Evolutionary conservation across 1,140 invertebrate genomes (phyloP).

Genomic region (Papilio dardanus): DNA sequence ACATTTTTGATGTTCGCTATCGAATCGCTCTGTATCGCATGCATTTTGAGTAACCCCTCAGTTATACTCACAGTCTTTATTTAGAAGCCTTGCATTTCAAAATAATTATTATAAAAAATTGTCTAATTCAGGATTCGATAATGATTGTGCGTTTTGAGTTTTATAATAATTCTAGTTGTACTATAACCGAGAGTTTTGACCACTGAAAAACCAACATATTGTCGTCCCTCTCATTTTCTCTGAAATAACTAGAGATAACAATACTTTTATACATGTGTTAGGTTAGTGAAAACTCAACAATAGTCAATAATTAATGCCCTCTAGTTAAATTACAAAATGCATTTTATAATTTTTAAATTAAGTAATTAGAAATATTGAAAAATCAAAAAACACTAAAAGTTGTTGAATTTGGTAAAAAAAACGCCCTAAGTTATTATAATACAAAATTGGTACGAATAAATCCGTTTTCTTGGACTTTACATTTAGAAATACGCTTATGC

Average conservation of each 20-base stretch:
- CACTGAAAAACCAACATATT: neutral
- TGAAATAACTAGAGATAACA: neutral
- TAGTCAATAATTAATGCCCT: neutral
- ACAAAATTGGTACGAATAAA: conserved; percentile 12
- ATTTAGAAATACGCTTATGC: neutral
- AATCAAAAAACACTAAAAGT: neutral
- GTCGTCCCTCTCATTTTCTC: neutral
- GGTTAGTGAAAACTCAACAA: neutral
- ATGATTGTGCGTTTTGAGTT: conserved; percentile 64
- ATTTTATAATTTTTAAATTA: neutral
- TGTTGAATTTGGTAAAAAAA: no score
- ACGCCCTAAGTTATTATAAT: no score
- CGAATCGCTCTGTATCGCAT: no score
- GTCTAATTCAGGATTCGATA: conserved; percentile 44
- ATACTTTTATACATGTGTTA: neutral
- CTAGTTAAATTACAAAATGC: neutral
- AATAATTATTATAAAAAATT: neutral
- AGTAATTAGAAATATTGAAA: neutral
- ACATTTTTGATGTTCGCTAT: no score
- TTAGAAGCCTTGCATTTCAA: conserved; percentile 12
- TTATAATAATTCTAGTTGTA: conserved; percentile 48
- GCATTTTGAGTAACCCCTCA: no score
- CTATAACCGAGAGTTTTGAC: neutral
- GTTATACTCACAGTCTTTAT: conserved; percentile 8
- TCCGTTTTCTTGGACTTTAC: conserved; percentile 1